These are phyloP conservation scores for Ormyrus thymus DNA, from an alignment of 2,888 invertebrate species.

Conservation along the genomic window DNA sequence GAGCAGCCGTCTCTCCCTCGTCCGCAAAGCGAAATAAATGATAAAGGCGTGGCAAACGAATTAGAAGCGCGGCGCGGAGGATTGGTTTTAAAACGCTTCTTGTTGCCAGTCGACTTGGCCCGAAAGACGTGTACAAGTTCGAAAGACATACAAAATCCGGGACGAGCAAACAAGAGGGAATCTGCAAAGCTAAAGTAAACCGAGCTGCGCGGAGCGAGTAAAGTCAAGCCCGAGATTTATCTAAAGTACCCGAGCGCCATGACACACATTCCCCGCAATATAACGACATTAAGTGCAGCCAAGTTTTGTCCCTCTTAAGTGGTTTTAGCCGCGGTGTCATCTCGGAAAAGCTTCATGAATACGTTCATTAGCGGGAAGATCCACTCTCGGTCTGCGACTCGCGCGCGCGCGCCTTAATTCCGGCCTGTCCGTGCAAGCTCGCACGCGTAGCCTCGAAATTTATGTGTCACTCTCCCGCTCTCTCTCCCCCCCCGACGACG, in stretches of 20 bases:
- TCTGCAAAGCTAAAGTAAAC: conserved; percentile 37
- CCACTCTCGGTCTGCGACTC: background rate
- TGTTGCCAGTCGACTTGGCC: conserved; percentile 13
- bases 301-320: conserved; percentile 49
- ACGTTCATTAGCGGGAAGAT: conserved; percentile 49
- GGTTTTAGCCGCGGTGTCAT: conserved; percentile 37
- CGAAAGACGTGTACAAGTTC: conserved; percentile 30
- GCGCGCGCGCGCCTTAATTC: conserved; percentile 37
- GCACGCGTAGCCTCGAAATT: conserved; percentile 34
- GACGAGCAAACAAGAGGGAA: conserved; percentile 44
- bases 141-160: conserved; percentile 45
- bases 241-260: conserved; percentile 41
- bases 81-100: conserved; percentile 36
- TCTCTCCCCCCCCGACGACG: conserved; percentile 26
- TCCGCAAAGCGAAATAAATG: too few species aligned
- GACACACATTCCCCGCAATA: conserved; percentile 37
- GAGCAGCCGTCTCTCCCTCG: too few species aligned
- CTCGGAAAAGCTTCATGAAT: conserved; percentile 54
- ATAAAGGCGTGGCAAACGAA: too few species aligned
- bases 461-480: conserved; percentile 43
- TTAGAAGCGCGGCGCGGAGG: background rate
- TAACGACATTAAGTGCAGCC: conserved; percentile 46
- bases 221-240: conserved; percentile 46
- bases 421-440: conserved; percentile 39
- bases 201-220: conserved; percentile 13